Evolutionary conservation across 2,888 invertebrate genomes (phyloP).

Genomic region (Dermolepida albohirtum): DNA sequence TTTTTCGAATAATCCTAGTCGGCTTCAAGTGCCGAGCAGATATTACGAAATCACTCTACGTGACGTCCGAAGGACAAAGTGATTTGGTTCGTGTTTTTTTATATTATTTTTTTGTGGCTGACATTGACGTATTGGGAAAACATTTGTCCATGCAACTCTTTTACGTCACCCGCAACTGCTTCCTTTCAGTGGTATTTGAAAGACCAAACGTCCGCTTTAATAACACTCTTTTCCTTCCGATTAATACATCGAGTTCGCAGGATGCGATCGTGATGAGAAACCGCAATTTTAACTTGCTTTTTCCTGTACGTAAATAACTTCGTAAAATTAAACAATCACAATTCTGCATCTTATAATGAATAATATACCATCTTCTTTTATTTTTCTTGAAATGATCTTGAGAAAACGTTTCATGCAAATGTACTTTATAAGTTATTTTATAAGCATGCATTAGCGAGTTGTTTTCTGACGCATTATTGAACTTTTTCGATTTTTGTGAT

Average conservation of each 20-base stretch:
- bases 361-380: too few relatives aligned
- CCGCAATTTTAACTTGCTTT: constrained; percentile 1
- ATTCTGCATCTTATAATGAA: too few relatives aligned
- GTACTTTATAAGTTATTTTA: too few relatives aligned
- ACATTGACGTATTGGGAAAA: constrained; percentile 30
- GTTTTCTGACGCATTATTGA: too few relatives aligned
- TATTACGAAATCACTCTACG: constrained; percentile 19
- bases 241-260: constrained; percentile 1
- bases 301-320: too few relatives aligned
- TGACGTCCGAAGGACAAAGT: constrained; percentile 23
- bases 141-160: constrained; percentile 7
- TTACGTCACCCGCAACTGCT: constrained; percentile 20
- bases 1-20: not conserved
- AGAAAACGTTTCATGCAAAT: too few relatives aligned
- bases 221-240: constrained; percentile 12
- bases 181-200: constrained; percentile 24
- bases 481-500: too few relatives aligned
- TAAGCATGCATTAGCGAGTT: too few relatives aligned
- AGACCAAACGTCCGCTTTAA: not conserved
- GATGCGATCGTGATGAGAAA: constrained; percentile 12
- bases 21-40: not conserved
- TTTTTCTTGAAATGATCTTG: too few relatives aligned
- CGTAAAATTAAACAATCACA: too few relatives aligned
- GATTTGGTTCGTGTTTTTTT: constrained; percentile 16
- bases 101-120: constrained; percentile 15